Conservation (phyloP, 2,113 vertebrate genomes). For the Gorilla gorilla region DNA sequence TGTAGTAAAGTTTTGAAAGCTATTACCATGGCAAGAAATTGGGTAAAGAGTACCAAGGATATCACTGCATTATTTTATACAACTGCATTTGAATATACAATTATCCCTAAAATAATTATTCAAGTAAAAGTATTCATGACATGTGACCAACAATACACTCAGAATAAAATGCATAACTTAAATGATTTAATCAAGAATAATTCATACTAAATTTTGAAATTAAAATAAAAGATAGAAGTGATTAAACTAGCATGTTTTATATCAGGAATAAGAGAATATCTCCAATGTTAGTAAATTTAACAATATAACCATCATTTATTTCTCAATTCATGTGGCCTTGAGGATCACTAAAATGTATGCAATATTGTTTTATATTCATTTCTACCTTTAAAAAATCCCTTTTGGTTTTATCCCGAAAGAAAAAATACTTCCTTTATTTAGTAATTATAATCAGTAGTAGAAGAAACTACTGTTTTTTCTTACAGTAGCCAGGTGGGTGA, state of each 20-base stretch:
- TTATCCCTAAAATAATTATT: not conserved
- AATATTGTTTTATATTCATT: not conserved
- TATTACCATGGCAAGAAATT: not conserved
- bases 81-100: not conserved
- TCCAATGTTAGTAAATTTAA: not conserved
- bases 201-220: not conserved
- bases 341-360: not conserved
- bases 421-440: not conserved
- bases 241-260: not conserved
- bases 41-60: not conserved
- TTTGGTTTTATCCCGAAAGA: not conserved
- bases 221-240: not conserved
- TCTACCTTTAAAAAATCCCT: not conserved
- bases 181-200: not conserved
- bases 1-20: not conserved
- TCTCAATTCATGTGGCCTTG: not conserved
- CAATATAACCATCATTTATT: not conserved
- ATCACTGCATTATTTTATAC: not conserved
- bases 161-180: not conserved
- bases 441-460: not conserved
- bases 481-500: not conserved
- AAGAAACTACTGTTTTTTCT: not conserved
- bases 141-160: not conserved
- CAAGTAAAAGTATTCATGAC: not conserved
- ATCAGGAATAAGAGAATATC: not conserved